phyloP scores from a whole-genome alignment of 2,797 vertebrate genomes.

The Geotrypetes seraphini region DNA sequence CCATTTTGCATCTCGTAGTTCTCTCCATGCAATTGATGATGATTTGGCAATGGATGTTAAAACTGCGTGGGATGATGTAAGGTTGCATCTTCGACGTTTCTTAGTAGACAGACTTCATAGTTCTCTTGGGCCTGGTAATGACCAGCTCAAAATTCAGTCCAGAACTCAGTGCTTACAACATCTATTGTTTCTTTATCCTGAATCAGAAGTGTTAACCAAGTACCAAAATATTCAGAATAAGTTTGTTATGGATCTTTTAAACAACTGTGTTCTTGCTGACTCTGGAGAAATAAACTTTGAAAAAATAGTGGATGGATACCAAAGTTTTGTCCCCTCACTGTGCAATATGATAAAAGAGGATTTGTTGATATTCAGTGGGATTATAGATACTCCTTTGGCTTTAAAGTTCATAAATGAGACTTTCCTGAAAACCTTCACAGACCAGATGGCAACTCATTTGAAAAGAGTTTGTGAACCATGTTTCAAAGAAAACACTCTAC shows the following conservation, averaged over 20 bases:
- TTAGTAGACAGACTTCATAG: slow-evolving; percentile 64
- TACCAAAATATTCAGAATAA: slow-evolving; percentile 74
- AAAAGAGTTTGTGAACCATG: slow-evolving; percentile 70
- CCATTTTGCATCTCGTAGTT: slow-evolving; percentile 43
- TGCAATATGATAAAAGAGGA: slow-evolving; percentile 71
- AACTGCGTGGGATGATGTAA: slow-evolving; percentile 76
- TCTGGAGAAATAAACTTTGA: slow-evolving; percentile 66
- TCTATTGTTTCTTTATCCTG: slow-evolving; percentile 78
- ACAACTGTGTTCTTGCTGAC: slow-evolving; percentile 47
- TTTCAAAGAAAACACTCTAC: slow-evolving; percentile 65
- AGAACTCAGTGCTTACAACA: slow-evolving; percentile 66
- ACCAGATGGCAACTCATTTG: slow-evolving; percentile 67
- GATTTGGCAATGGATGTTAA: slow-evolving; percentile 62
- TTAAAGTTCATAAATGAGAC: slow-evolving; percentile 74
- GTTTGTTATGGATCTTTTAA: slow-evolving; percentile 53
- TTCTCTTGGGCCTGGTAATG: slow-evolving; percentile 20
- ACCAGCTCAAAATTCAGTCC: slow-evolving; percentile 44
- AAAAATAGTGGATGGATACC: slow-evolving; percentile 50
- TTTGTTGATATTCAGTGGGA: slow-evolving; percentile 58
- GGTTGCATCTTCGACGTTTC: slow-evolving; percentile 71
- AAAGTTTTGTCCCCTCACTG: slow-evolving; percentile 53
- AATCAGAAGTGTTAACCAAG: slow-evolving; percentile 68
- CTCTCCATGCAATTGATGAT: slow-evolving; percentile 71
- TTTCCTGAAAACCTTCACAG: slow-evolving; percentile 68
- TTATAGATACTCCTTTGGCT: slow-evolving; percentile 56